phyloP scores from a whole-genome alignment of 2,113 vertebrate genomes.

The Grammomys dolichurus region DNA sequence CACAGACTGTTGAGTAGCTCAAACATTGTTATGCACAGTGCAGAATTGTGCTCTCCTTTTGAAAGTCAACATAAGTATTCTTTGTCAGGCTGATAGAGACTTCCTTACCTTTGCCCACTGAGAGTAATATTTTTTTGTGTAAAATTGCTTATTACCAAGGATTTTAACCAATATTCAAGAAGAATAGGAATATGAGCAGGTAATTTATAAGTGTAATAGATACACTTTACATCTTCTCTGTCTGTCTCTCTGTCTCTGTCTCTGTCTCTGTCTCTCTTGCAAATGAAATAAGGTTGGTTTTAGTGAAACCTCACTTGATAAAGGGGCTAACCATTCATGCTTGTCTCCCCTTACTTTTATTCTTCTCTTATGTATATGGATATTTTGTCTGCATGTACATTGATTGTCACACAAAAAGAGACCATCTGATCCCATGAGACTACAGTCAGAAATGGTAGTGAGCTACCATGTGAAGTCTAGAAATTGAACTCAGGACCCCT shows the following conservation, averaged over 20 bases:
- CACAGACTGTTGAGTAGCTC: background rate
- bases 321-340: background rate
- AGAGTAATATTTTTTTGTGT: conserved; percentile 11
- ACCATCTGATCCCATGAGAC: background rate
- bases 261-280: background rate
- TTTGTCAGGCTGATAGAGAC: conserved; percentile 43
- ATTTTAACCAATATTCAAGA: conserved; percentile 16
- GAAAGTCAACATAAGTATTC: conserved; percentile 34
- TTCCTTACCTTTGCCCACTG: conserved; percentile 20
- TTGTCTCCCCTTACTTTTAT: background rate
- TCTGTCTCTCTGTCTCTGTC: background rate
- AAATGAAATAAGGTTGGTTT: background rate
- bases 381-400: background rate
- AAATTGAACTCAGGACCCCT: background rate
- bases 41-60: conserved; percentile 3
- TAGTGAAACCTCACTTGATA: background rate
- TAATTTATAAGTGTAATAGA: background rate
- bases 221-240: background rate
- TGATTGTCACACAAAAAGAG: background rate
- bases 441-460: background rate
- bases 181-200: background rate
- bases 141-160: conserved; percentile 29
- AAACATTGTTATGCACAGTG: background rate
- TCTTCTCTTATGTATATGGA: background rate
- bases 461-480: background rate